Conservation (phyloP, 2,113 vertebrate species). For the Pedionomus torquatus region DNA sequence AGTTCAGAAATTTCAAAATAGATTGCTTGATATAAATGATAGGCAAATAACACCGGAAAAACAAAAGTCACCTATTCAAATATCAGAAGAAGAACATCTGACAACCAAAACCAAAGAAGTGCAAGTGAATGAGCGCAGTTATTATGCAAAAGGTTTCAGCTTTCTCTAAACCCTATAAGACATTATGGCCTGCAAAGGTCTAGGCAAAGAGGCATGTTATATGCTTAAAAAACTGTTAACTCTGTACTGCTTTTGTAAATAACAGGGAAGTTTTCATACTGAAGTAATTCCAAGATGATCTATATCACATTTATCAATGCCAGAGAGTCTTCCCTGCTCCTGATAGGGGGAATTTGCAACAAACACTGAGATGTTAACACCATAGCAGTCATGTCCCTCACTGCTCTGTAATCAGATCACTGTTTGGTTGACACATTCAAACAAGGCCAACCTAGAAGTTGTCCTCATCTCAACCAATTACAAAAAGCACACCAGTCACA, state of each 20-base stretch:
- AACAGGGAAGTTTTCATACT: neutral
- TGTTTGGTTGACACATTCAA: neutral
- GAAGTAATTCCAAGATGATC: neutral
- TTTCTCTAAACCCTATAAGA: neutral
- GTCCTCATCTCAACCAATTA: neutral
- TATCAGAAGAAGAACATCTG: neutral
- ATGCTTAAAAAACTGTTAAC: neutral
- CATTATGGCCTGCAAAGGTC: neutral
- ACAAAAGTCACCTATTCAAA: neutral
- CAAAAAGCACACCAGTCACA: neutral
- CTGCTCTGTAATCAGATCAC: neutral
- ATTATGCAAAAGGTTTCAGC: neutral
- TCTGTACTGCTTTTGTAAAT: neutral
- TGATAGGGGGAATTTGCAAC: neutral
- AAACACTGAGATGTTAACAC: neutral
- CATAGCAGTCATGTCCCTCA: neutral
- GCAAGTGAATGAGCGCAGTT: neutral
- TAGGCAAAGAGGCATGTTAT: neutral
- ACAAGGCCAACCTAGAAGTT: neutral
- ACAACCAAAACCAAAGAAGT: neutral
- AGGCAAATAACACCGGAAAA: neutral
- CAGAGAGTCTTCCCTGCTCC: neutral
- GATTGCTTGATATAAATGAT: neutral
- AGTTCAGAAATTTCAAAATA: neutral
- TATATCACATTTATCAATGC: neutral